Conservation (phyloP, 2,113 vertebrate species). For the Lichenostomus cassidix region DNA sequence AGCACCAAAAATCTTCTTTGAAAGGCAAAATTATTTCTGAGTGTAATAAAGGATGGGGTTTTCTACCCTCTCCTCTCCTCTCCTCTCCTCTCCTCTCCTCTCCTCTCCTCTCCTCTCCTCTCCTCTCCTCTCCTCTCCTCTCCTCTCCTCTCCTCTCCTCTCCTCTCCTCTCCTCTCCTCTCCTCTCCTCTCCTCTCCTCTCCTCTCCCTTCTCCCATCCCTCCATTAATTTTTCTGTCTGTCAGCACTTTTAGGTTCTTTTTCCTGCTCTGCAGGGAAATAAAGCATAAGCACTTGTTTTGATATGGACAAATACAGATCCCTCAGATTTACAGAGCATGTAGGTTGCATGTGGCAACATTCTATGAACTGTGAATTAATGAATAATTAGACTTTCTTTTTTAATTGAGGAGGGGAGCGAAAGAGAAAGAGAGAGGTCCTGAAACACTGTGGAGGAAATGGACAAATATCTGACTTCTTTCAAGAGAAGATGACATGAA, state of each 20-base stretch:
- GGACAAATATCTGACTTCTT: conserved; percentile 10
- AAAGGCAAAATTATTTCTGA: background rate
- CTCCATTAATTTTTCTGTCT: background rate
- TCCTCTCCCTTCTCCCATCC: background rate
- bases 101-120: no score
- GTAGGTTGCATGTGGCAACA: background rate
- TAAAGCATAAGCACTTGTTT: background rate
- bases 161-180: no score
- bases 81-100: no score
- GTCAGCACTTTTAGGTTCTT: background rate
- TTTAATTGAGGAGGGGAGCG: rapidly evolving
- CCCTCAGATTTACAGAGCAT: background rate
- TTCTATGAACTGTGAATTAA: background rate
- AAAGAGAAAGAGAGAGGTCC: no score
- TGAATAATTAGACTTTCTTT: background rate
- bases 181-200: no score
- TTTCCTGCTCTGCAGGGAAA: background rate
- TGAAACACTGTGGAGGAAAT: background rate
- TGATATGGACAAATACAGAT: background rate
- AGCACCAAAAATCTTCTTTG: background rate
- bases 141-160: background rate
- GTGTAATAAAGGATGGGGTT: background rate
- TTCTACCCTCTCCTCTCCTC: background rate
- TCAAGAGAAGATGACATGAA: background rate
- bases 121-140: background rate